phyloP scores from a whole-genome alignment of 2,113 vertebrate genomes.

The Pagrus major region DNA sequence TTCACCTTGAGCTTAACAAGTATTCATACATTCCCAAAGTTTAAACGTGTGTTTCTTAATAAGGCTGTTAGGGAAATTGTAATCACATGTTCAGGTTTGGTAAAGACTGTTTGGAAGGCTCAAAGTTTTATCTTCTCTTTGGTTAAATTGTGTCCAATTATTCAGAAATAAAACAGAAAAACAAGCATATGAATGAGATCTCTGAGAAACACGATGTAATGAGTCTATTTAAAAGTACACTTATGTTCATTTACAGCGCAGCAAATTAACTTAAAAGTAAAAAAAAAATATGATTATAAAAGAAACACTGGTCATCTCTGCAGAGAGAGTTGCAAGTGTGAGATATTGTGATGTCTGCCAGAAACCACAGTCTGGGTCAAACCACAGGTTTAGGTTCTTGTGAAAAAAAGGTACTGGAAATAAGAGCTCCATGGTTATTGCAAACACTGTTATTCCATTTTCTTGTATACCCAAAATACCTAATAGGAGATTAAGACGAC shows the following conservation, averaged over 20 bases:
- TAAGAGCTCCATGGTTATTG: neutral
- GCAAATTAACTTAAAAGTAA: no score
- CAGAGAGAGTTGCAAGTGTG: no score
- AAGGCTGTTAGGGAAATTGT: conserved; percentile 45
- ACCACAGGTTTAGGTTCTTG: neutral
- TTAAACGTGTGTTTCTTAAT: conserved; percentile 29
- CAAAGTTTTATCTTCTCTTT: neutral
- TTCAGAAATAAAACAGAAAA: neutral
- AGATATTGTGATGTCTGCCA: no score
- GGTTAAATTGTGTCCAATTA: neutral
- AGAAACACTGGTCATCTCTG: neutral
- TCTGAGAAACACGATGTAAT: neutral
- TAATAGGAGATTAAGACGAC: no score
- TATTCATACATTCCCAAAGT: conserved; percentile 40
- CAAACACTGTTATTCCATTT: neutral
- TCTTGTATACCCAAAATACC: neutral
- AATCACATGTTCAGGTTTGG: conserved; percentile 39
- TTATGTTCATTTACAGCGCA: no score
- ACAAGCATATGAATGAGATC: neutral
- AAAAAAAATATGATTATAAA: neutral
- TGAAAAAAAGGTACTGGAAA: neutral
- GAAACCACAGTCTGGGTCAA: no score
- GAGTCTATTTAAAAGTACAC: neutral
- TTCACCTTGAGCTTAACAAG: conserved; percentile 43
- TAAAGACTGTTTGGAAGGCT: neutral